Conservation (phyloP, 2,888 invertebrate species). For the Tuberolachnus salignus region DNA sequence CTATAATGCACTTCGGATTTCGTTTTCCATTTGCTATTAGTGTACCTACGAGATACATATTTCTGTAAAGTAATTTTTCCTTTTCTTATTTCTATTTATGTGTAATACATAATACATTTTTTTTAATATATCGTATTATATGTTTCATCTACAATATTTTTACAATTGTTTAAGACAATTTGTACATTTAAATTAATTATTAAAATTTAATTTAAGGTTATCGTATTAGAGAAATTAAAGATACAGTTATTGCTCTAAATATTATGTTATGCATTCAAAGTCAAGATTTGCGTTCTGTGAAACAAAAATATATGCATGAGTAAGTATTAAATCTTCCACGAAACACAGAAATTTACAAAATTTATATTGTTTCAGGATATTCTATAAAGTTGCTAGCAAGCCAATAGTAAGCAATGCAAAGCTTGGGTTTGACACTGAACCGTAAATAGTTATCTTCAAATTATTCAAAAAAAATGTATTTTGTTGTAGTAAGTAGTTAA, state of each 20-base stretch:
- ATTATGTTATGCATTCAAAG: conserved; percentile 77
- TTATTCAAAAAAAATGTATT: neutral
- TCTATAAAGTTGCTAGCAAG: conserved; percentile 89
- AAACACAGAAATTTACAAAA: neutral
- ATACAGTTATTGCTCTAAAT: conserved; percentile 76
- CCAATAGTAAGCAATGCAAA: conserved; percentile 65
- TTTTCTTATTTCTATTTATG: too few relatives aligned
- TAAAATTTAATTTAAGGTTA: conserved; percentile 72
- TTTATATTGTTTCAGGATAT: conserved; percentile 69
- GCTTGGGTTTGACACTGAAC: conserved; percentile 31
- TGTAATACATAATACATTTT: too few relatives aligned
- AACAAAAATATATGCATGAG: conserved; percentile 93
- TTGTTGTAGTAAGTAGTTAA: neutral
- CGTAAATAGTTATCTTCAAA: neutral
- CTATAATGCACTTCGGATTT: too few relatives aligned
- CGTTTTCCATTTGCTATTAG: too few relatives aligned
- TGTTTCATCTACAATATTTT: too few relatives aligned
- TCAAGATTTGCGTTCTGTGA: conserved; percentile 82
- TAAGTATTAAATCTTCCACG: conserved; percentile 61
- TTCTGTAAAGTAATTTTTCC: too few relatives aligned
- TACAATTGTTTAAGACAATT: too few relatives aligned
- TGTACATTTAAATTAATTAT: too few relatives aligned
- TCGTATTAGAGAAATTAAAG: conserved; percentile 73
- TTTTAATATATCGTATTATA: too few relatives aligned
- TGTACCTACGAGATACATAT: too few relatives aligned